Conservation (phyloP, 2,113 vertebrate genomes). For the Mungos mungo region DNA sequence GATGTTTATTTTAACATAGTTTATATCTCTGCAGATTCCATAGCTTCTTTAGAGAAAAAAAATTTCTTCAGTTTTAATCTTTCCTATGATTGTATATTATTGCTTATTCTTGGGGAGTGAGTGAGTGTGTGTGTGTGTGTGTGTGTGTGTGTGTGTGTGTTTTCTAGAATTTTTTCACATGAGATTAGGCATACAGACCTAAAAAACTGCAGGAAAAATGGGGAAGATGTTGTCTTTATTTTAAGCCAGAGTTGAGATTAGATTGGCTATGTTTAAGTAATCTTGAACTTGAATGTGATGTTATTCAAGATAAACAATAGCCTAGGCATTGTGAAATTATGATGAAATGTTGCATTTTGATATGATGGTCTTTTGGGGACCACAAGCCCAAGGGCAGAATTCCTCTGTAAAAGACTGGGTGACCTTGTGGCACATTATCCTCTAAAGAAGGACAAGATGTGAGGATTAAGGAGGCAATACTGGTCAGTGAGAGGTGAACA, state of each 20-base stretch:
- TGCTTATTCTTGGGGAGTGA: background rate
- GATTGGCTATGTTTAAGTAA: background rate
- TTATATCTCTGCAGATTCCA: background rate
- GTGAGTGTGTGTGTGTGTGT: background rate
- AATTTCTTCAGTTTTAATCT: conserved; percentile 26
- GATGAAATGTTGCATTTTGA: background rate
- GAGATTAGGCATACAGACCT: background rate
- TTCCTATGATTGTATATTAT: background rate
- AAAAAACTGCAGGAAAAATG: conserved; percentile 25
- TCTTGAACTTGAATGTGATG: background rate
- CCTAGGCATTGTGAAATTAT: conserved; percentile 22
- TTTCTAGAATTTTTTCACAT: background rate
- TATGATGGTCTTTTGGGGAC: background rate
- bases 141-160: background rate
- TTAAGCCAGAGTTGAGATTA: background rate
- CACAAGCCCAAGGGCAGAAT: background rate
- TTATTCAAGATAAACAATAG: background rate
- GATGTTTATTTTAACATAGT: conserved; percentile 28
- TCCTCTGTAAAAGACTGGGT: background rate
- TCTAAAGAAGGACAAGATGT: background rate
- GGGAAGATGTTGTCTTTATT: background rate
- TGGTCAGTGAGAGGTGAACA: background rate
- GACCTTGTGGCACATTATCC: background rate
- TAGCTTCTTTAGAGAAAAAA: conserved; percentile 24
- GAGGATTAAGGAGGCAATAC: background rate